phyloP scores from a whole-genome alignment of 1,140 invertebrate species.

The Aphidius ervi region DNA sequence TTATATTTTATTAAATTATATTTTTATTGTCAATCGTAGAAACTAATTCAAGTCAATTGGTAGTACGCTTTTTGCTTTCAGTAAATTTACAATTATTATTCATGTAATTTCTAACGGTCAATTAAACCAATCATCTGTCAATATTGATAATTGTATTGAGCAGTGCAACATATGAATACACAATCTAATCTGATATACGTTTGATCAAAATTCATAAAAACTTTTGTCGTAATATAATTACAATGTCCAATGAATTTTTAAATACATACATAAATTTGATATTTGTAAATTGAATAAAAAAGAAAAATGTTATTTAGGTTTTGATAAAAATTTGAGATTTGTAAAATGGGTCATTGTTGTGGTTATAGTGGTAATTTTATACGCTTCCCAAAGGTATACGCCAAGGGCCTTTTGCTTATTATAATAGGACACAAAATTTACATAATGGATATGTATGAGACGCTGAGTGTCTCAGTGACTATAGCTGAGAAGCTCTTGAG shows the following conservation, averaged over 20 bases:
- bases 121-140: slow-evolving; percentile 7
- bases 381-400: slow-evolving; percentile 18
- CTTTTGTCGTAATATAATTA: neutral
- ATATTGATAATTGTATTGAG: slow-evolving; percentile 13
- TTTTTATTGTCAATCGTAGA: slow-evolving; percentile 2
- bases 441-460: slow-evolving; percentile 53
- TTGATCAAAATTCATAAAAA: neutral
- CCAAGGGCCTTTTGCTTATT: slow-evolving; percentile 44
- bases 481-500: slow-evolving; percentile 23
- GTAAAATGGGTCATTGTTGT: slow-evolving; percentile 21
- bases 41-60: slow-evolving; percentile 2
- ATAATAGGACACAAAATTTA: slow-evolving; percentile 50
- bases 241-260: too few species aligned
- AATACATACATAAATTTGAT: too few species aligned
- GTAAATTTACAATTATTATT: slow-evolving; percentile 5
- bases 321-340: slow-evolving; percentile 1
- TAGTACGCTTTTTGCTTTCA: slow-evolving; percentile 5
- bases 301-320: slow-evolving; percentile 16
- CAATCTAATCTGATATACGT: neutral
- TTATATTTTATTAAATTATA: neutral
- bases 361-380: slow-evolving; percentile 26
- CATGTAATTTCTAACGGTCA: slow-evolving; percentile 7
- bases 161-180: slow-evolving; percentile 3
- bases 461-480: slow-evolving; percentile 30
- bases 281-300: neutral